Conservation (phyloP, 2,888 invertebrate species). For the Allygus modestus region DNA sequence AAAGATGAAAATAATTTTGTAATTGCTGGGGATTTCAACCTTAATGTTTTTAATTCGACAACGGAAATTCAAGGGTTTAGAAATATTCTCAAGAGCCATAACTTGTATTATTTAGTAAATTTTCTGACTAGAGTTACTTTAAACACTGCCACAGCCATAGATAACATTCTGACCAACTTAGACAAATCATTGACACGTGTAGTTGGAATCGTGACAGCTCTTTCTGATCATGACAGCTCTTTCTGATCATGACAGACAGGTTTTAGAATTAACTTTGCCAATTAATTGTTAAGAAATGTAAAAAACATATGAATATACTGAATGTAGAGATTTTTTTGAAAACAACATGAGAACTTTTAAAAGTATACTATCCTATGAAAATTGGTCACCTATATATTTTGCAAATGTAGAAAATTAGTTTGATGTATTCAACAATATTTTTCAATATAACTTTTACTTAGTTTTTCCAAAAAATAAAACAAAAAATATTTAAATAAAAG, state of each 20-base stretch:
- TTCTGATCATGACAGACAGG: conserved; percentile 49
- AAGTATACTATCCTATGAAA: background rate
- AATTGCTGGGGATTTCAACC: conserved; percentile 46
- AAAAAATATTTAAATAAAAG: background rate
- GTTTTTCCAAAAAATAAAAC: conserved; percentile 24
- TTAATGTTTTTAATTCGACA: conserved; percentile 8
- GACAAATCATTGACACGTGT: conserved; percentile 15
- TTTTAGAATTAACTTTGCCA: conserved; percentile 11
- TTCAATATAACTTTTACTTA: conserved; percentile 20
- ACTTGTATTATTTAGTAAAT: conserved; percentile 28
- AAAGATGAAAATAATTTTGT: conserved; percentile 40
- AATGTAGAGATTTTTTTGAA: conserved; percentile 34
- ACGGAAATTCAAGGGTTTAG: background rate
- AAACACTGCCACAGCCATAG: conserved; percentile 22
- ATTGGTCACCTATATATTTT: background rate
- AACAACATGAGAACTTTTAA: conserved; percentile 13
- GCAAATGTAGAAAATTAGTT: conserved; percentile 11
- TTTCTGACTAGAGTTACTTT: conserved; percentile 32
- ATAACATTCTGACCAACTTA: conserved; percentile 38
- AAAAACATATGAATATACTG: conserved; percentile 7
- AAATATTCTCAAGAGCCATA: conserved; percentile 45
- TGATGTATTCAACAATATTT: conserved; percentile 41
- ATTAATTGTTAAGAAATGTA: background rate
- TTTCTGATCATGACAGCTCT: no score
- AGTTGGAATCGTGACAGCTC: no score